phyloP scores from a whole-genome alignment of 2,113 vertebrate species.

The Dendrocopos noguchii region DNA sequence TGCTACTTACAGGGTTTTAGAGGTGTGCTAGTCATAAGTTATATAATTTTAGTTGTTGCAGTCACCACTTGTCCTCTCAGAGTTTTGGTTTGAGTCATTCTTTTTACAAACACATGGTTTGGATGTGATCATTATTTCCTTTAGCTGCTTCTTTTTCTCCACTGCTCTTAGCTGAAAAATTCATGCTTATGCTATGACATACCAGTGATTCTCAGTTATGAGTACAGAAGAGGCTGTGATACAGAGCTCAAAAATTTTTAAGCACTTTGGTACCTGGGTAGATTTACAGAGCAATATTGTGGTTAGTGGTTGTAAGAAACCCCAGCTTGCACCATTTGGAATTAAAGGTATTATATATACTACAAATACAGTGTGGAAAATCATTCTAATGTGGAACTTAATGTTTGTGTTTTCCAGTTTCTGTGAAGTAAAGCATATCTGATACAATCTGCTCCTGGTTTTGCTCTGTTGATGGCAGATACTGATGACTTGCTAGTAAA shows the following conservation, averaged over 20 bases:
- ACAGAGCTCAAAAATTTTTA: neutral
- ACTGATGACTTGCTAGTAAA: conserved; percentile 10
- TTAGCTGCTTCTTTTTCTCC: neutral
- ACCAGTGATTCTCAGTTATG: neutral
- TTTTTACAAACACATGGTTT: neutral
- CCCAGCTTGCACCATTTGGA: neutral
- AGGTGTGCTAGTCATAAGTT: neutral
- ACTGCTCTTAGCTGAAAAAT: neutral
- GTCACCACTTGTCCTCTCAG: neutral
- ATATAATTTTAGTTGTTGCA: neutral
- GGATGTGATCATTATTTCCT: neutral
- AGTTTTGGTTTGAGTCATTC: neutral
- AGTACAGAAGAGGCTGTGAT: neutral
- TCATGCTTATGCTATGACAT: neutral
- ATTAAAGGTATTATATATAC: neutral
- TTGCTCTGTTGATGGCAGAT: neutral
- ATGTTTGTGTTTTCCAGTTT: neutral
- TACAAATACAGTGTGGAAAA: neutral
- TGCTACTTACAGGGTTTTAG: neutral
- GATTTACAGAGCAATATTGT: neutral
- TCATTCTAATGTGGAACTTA: neutral
- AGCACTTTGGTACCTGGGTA: neutral
- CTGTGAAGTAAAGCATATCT: neutral
- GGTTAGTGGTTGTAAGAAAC: neutral
- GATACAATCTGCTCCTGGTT: neutral